A percentile compares a stretch with the other conserved stretches of the same genome.
These are phyloP conservation scores for Emydura subglobosa DNA, from an alignment of 2,113 vertebrate genomes.

Conservation along the genomic window DNA sequence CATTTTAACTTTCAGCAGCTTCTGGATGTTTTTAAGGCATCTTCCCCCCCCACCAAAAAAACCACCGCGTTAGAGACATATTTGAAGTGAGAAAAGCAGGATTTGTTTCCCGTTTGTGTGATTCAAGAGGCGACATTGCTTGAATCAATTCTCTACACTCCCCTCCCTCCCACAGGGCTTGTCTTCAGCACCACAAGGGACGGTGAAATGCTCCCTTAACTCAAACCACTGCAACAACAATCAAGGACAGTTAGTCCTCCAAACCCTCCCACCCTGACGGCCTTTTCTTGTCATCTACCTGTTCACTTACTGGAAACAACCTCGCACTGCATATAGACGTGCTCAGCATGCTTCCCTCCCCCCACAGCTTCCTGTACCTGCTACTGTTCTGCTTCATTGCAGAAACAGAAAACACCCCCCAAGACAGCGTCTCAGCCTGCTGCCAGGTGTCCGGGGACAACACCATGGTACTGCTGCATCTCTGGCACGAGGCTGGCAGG, in stretches of 20 bases:
- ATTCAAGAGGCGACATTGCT: neutral
- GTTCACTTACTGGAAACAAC: neutral
- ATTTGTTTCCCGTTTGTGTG: neutral
- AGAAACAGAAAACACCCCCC: neutral
- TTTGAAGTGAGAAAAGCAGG: neutral
- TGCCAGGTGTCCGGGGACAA: too few relatives aligned
- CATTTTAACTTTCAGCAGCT: neutral
- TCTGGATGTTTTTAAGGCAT: neutral
- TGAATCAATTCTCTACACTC: neutral
- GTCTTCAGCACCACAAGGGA: neutral
- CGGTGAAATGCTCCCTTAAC: too few relatives aligned
- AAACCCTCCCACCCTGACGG: neutral
- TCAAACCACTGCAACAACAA: too few relatives aligned
- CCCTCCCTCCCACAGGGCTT: neutral
- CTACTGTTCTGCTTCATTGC: neutral
- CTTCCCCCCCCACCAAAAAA: too few relatives aligned
- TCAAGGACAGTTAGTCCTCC: neutral
- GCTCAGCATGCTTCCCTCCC: neutral
- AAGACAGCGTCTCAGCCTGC: too few relatives aligned
- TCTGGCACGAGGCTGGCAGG: too few relatives aligned
- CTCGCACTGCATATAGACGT: neutral
- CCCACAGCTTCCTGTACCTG: neutral
- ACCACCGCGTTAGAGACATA: neutral
- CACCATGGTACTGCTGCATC: too few relatives aligned
- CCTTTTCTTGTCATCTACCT: neutral